Base-by-base conservation (phyloP, 2,797 vertebrate genomes). In the Danio jaintianensis region DNA sequence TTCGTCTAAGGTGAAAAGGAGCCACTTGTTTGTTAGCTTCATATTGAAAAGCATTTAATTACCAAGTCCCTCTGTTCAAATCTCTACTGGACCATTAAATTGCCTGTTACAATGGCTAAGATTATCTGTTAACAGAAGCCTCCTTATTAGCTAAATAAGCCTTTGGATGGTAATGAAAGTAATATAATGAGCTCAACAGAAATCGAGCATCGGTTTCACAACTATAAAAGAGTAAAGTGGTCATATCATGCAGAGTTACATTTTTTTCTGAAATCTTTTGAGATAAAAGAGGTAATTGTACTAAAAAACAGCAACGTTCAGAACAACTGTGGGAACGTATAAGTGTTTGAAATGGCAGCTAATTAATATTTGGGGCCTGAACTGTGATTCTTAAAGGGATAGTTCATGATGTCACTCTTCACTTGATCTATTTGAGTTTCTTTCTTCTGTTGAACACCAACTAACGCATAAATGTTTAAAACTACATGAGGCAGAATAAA, bases 11-110 rank as follows among this genome's bases (percentile, higher is more conserved):
- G 29, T 79, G 29, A 63, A 68, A 50, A 81, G 15, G 43, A 58
- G 40, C 52, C 61, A 61, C 36, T 75, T 67, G 52, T 75, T 62
- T 74, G 61, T 59, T 80, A 40, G 9, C n/a, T 74, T 3, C 22
- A 47, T 80, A 36, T 59, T 75, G 71, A 71, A 62, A 78, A 62
- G 67, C 77, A 71, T 79, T 79, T 79, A 63, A 79, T 79, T 70
- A 79, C 36, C 5, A 9, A 62, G 18, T 63, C 47, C 36, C 76
- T 70, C 55, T 62, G 67, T 78, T 70, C 36, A 53, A 71, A 62
- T 63, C 58, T 79, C 77, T 71, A 62, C 56, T 71, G 67, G 67
- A 71, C 77, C 77, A 50, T 70, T 70, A 79, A 71, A 79, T 71
- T 48, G n/a, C 45, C 77, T 71, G 56, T 71, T 71, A 62, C 56